Percentiles rank a stretch among this genome's conserved stretches.
These are phyloP conservation scores for cat (Felis catus) DNA, from an alignment of 2,113 vertebrate species.

Conservation along the genomic window DNA sequence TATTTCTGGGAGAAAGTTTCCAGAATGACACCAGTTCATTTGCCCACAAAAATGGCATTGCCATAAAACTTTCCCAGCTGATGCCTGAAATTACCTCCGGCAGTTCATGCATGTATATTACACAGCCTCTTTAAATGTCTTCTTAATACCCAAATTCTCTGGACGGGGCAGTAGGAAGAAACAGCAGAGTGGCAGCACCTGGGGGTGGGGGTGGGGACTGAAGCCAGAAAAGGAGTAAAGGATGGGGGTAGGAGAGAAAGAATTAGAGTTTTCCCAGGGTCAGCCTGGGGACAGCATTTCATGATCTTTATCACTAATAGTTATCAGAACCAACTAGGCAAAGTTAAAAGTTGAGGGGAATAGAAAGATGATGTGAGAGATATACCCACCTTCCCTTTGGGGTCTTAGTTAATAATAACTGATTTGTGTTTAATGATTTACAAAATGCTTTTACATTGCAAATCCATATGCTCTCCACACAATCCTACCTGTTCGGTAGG, in stretches of 20 bases:
- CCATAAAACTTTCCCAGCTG: neutral
- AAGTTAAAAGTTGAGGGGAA: neutral
- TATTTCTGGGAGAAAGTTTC: constrained; percentile 5
- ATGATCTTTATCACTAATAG: constrained; percentile 38
- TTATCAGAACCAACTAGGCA: constrained; percentile 40
- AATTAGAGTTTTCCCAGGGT: neutral
- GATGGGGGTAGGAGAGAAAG: neutral
- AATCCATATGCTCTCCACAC: neutral
- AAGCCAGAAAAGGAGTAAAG: neutral
- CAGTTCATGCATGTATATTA: neutral
- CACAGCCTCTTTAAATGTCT: neutral
- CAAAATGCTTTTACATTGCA: neutral
- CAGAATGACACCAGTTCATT: neutral
- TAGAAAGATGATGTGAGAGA: constrained; percentile 33
- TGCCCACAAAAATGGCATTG: neutral
- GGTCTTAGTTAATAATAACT: constrained; percentile 69
- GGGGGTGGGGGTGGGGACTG: too few relatives aligned
- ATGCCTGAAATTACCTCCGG: neutral
- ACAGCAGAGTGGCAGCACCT: neutral
- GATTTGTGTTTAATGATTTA: constrained; percentile 59
- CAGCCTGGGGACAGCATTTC: neutral
- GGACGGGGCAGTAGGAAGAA: neutral
- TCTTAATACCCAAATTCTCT: neutral
- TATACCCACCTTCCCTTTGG: neutral
- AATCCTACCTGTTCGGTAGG: neutral